Conservation (phyloP, 2,888 invertebrate species). For the Brenthis daphne region DNA sequence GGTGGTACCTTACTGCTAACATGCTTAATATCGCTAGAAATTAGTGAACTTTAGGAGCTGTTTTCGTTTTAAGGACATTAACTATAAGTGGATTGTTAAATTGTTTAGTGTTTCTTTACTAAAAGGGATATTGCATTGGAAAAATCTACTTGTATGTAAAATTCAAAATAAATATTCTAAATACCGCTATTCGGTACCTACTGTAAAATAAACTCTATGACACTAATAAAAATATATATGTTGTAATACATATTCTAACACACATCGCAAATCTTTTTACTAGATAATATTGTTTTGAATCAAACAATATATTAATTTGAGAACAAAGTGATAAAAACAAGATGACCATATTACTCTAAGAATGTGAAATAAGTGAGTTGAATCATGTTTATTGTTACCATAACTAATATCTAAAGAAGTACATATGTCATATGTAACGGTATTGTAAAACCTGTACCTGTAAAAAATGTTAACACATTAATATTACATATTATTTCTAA, state of each 20-base stretch:
- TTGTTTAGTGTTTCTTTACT: constrained; percentile 55
- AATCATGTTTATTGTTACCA: constrained; percentile 58
- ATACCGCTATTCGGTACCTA: constrained; percentile 71
- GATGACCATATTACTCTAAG: constrained; percentile 53
- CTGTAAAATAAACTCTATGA: constrained; percentile 60
- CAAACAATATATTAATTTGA: constrained; percentile 46
- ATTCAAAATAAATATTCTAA: constrained; percentile 64
- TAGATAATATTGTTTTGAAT: constrained; percentile 58
- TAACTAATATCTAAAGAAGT: constrained; percentile 54
- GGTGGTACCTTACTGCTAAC: constrained; percentile 67
- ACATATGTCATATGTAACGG: constrained; percentile 34
- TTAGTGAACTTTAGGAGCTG: constrained; percentile 57
- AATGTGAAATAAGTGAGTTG: constrained; percentile 55
- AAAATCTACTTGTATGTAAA: constrained; percentile 59
- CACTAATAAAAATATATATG: constrained; percentile 66
- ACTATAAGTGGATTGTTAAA: constrained; percentile 54
- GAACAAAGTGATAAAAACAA: constrained; percentile 61
- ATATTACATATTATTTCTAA: constrained; percentile 13
- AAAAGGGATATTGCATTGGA: constrained; percentile 53
- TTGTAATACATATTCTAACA: constrained; percentile 57
- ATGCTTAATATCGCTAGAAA: constrained; percentile 66
- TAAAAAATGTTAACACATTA: constrained; percentile 54
- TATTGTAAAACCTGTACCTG: constrained; percentile 51
- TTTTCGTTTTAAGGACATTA: constrained; percentile 48
- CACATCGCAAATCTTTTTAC: constrained; percentile 66